These are phyloP conservation scores for Chloroceryle aenea DNA, from an alignment of 2,113 vertebrate genomes.

Conservation along the genomic window DNA sequence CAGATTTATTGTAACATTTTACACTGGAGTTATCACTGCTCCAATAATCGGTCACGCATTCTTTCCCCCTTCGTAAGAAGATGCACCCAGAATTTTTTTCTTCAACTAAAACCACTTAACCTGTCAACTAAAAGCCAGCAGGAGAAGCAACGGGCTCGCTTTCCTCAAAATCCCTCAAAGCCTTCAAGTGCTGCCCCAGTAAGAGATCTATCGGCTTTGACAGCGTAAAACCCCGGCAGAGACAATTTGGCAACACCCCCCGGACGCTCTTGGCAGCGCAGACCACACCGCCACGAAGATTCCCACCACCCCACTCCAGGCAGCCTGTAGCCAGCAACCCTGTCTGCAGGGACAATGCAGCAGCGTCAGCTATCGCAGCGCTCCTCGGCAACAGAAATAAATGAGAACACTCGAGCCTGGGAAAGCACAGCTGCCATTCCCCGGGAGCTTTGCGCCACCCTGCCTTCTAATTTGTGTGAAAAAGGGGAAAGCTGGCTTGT, in stretches of 20 bases:
- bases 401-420: background rate
- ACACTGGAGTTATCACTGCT: background rate
- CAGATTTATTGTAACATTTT: background rate
- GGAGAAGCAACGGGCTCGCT: background rate
- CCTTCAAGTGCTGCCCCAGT: background rate
- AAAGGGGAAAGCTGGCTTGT: background rate
- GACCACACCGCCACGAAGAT: rapidly evolving
- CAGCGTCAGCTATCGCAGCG: background rate
- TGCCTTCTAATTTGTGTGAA: background rate
- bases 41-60: background rate
- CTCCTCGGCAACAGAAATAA: background rate
- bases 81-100: background rate
- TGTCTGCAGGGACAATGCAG: background rate
- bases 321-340: background rate
- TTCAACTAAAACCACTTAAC: background rate
- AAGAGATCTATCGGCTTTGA: background rate
- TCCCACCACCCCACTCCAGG: background rate
- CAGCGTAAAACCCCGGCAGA: rapidly evolving
- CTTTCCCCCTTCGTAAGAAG: background rate
- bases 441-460: background rate
- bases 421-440: rapidly evolving
- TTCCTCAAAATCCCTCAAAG: background rate
- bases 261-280: background rate
- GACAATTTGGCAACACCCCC: background rate
- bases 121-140: background rate